phyloP scores from a whole-genome alignment of 1,140 invertebrate species.

The Anastatus disparis region DNA sequence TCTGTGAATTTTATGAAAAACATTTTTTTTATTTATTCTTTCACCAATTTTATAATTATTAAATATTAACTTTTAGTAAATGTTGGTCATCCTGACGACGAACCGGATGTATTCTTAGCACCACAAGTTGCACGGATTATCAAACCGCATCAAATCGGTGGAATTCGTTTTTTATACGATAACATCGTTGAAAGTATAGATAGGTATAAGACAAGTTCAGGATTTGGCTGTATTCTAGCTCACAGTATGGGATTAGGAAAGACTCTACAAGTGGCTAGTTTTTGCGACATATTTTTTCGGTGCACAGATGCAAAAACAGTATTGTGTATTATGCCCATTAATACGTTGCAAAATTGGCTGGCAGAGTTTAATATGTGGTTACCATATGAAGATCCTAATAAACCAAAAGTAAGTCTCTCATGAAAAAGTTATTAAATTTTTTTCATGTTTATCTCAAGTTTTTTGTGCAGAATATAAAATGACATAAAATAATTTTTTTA shows the following conservation, averaged over 20 bases:
- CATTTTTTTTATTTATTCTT: too few relatives aligned
- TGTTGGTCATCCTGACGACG: slow-evolving; percentile 92
- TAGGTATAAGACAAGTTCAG: slow-evolving; percentile 87
- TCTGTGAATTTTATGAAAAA: too few relatives aligned
- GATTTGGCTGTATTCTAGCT: slow-evolving; percentile 97
- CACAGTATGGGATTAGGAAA: slow-evolving; percentile 99
- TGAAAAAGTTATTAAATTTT: too few relatives aligned
- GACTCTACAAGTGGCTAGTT: slow-evolving; percentile 94
- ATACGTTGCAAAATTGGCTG: slow-evolving; percentile 98
- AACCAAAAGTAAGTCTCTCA: slow-evolving; percentile 34
- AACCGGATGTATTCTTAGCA: slow-evolving; percentile 93
- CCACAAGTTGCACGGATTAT: slow-evolving; percentile 92
- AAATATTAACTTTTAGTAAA: too few relatives aligned
- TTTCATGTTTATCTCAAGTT: too few relatives aligned
- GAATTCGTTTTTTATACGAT: slow-evolving; percentile 95
- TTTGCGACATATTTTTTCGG: slow-evolving; percentile 94
- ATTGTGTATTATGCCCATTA: slow-evolving; percentile 97
- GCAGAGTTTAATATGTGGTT: slow-evolving; percentile 98
- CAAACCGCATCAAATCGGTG: slow-evolving; percentile 97
- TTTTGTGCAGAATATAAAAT: too few relatives aligned
- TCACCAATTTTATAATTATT: too few relatives aligned
- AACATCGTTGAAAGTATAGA: slow-evolving; percentile 94
- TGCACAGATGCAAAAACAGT: slow-evolving; percentile 90
- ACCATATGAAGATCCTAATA: slow-evolving; percentile 69
- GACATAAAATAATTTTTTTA: too few relatives aligned